Evolutionary conservation across 2,888 invertebrate species (phyloP), one percentile per base, ranked within the genome.

Genomic region (Blera fallax): DNA sequence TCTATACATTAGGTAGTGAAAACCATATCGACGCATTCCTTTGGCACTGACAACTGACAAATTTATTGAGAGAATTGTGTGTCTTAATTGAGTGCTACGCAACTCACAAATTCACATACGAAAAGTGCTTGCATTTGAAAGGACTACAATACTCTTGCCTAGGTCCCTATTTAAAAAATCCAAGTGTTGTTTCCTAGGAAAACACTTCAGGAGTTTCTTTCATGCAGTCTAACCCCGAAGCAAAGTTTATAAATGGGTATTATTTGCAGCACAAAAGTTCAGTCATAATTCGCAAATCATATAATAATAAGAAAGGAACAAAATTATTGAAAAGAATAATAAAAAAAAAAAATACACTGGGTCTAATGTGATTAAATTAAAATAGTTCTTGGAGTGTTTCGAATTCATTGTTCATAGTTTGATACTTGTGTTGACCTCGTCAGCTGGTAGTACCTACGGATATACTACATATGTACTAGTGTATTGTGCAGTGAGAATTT

Each of bases 171-270:
- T 11, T 18, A 3, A 11, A 0, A 54, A n/a, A n/a, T 7, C 16
- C 24, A 8, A 27, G 18, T 43, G 54, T 64, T 6, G 8, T 48
- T 76, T 67, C 34, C 54, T 40, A 67, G 37, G 48, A 45, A 76
- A 65, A 45, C 18, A 56, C 58, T 67, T 58, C 48, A 67, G 16
- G 37, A 67, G 48, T 56, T 56, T 67, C 27, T 11, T 64, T 54
- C 32, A 48, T 45, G n/a, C 24, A 40, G 34, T 45, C 27, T 24
- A 43, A 45, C 24, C n/a, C 21, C 21, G 10, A 11, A 11, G 3
- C 29, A 74, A 65, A 76, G 65, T 76, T 67, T 58, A 76, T 76
- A 76, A 76, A 76, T 76, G 65, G 45, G 37, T 27, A 56, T 76
- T 76, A 58, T 65, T 67, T 67, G 65, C 76, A 67, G 56, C 48